Percentiles rank a stretch among this genome's conserved stretches.
phyloP scores from a whole-genome alignment of 2,888 invertebrate species.

The Agrochola litura region DNA sequence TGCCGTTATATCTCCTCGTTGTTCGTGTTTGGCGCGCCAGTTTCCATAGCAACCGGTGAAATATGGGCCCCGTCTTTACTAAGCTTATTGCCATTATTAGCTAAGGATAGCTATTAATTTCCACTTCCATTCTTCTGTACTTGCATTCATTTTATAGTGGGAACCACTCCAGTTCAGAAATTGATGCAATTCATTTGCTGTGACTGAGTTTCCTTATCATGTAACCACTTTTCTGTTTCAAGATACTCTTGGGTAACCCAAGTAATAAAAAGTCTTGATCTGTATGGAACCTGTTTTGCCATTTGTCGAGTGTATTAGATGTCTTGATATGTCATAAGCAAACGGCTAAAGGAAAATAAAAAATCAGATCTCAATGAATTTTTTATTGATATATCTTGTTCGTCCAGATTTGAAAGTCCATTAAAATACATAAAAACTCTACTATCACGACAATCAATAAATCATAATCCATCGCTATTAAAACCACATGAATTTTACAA shows the following conservation, averaged over 20 bases:
- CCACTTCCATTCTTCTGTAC: slow-evolving; percentile 72
- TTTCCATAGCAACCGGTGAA: slow-evolving; percentile 86
- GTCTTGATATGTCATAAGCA: slow-evolving; percentile 30
- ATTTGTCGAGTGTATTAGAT: slow-evolving; percentile 51
- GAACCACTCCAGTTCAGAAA: slow-evolving; percentile 42
- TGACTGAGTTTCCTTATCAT: slow-evolving; percentile 58
- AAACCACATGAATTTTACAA: slow-evolving; percentile 70
- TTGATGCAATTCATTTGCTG: slow-evolving; percentile 65
- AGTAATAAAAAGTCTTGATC: slow-evolving; percentile 47
- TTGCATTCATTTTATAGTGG: slow-evolving; percentile 65
- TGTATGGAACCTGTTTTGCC: slow-evolving; percentile 53
- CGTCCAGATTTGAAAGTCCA: slow-evolving; percentile 28
- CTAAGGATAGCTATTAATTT: slow-evolving; percentile 86
- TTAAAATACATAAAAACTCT: slow-evolving; percentile 29
- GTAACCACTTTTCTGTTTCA: slow-evolving; percentile 54
- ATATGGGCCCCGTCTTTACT: slow-evolving; percentile 85
- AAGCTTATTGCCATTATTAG: slow-evolving; percentile 85
- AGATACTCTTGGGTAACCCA: slow-evolving; percentile 40
- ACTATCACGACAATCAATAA: slow-evolving; percentile 42
- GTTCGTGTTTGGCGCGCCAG: slow-evolving; percentile 84
- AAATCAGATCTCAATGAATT: neutral
- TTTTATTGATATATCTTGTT: slow-evolving; percentile 11
- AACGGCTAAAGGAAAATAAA: slow-evolving; percentile 12
- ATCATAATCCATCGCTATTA: slow-evolving; percentile 50
- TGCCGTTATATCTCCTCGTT: slow-evolving; percentile 66